Evolutionary conservation across 1,140 invertebrate species (phyloP).

Genomic region (Drosophila punjabiensis): DNA sequence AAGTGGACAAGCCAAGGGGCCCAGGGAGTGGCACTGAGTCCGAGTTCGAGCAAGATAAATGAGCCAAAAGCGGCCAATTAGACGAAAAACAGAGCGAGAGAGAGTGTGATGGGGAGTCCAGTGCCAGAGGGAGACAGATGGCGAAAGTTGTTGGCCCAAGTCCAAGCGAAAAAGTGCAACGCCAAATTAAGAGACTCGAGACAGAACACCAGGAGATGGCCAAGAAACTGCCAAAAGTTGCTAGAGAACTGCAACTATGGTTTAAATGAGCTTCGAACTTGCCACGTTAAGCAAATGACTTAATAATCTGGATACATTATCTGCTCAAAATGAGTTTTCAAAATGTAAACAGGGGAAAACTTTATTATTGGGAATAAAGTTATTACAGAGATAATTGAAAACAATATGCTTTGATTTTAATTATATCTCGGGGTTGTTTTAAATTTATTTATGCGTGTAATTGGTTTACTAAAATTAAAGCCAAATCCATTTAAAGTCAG

Average conservation of each 20-base stretch:
- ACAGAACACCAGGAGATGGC: slow-evolving; percentile 11
- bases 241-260: neutral
- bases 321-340: neutral
- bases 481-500: no score
- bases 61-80: slow-evolving; percentile 69
- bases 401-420: neutral
- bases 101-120: neutral
- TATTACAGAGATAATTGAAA: neutral
- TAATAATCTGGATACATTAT: slow-evolving; percentile 3
- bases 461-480: no score
- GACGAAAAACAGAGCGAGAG: slow-evolving; percentile 19
- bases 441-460: neutral
- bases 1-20: slow-evolving; percentile 43
- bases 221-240: slow-evolving; percentile 9
- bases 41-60: slow-evolving; percentile 63
- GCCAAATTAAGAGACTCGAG: slow-evolving; percentile 67
- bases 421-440: neutral
- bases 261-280: slow-evolving; percentile 9
- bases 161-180: slow-evolving; percentile 55
- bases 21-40: slow-evolving; percentile 7
- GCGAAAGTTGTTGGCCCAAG: slow-evolving; percentile 55
- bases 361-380: neutral
- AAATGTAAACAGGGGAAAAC: neutral
- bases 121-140: slow-evolving; percentile 16
- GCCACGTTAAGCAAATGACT: neutral